Evolutionary conservation across 2,113 vertebrate species (phyloP).

Genomic region (Melozone crissalis): DNA sequence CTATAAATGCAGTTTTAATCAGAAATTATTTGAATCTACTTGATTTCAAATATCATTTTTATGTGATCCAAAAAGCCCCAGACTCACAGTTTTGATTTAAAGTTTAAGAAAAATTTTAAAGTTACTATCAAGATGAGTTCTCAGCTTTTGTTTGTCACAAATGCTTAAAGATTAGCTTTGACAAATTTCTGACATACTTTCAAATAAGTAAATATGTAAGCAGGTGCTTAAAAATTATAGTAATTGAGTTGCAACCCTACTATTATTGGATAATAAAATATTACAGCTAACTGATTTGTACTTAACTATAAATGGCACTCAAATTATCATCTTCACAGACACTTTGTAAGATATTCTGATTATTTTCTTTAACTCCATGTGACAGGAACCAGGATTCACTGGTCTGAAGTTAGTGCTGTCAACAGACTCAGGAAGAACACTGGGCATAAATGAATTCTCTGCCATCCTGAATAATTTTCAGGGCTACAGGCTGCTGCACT

Average conservation of each 20-base stretch:
- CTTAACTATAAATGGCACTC: constrained; percentile 33
- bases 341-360: background rate
- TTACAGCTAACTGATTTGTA: background rate
- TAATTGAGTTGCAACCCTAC: constrained; percentile 13
- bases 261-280: background rate
- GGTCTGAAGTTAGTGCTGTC: background rate
- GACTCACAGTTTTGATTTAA: background rate
- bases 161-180: background rate
- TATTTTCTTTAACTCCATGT: background rate
- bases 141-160: background rate
- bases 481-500: background rate
- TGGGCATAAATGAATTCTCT: background rate
- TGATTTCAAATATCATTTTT: constrained; percentile 17
- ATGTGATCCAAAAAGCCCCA: background rate
- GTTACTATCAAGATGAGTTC: constrained; percentile 1
- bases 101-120: background rate
- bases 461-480: constrained; percentile 19
- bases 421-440: constrained; percentile 36
- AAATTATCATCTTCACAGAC: constrained; percentile 27
- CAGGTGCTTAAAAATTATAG: constrained; percentile 1
- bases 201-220: constrained; percentile 2
- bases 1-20: constrained; percentile 15
- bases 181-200: background rate
- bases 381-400: constrained; percentile 29
- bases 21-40: constrained; percentile 1